Evolutionary conservation across 1,140 invertebrate species (phyloP).

Genomic region (Heliconius melpomene): DNA sequence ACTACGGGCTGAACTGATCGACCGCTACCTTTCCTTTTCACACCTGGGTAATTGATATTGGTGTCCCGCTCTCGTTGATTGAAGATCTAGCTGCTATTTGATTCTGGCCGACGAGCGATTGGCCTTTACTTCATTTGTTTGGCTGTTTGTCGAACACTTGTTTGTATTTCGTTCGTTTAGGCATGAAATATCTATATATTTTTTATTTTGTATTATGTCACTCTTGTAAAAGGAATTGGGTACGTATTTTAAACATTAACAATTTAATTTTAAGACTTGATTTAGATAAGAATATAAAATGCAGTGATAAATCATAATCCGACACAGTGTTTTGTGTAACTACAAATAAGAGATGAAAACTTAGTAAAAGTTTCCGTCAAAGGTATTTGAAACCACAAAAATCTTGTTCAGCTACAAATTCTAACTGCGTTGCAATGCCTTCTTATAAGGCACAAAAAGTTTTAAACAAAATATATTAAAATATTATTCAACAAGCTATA

Average conservation of each 20-base stretch:
- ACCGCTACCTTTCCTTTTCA: conserved; percentile 49
- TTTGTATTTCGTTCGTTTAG: conserved; percentile 18
- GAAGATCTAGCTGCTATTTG: conserved; percentile 51
- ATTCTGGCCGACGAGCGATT: conserved; percentile 65
- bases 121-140: conserved; percentile 61
- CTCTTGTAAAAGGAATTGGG: background rate
- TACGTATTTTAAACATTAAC: background rate
- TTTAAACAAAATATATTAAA: background rate
- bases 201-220: background rate
- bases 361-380: too few relatives aligned
- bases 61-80: conserved; percentile 61
- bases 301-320: too few relatives aligned
- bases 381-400: background rate
- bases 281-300: too few relatives aligned
- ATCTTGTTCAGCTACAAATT: background rate
- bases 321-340: too few relatives aligned
- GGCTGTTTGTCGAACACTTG: conserved; percentile 30
- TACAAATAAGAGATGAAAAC: too few relatives aligned
- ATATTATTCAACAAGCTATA: background rate
- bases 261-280: too few relatives aligned
- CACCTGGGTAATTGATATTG: conserved; percentile 41
- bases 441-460: background rate
- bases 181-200: background rate
- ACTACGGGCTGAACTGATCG: conserved; percentile 47
- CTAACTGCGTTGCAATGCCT: background rate